phyloP scores from a whole-genome alignment of 2,888 invertebrate species.

The Dolomedes plantarius region DNA sequence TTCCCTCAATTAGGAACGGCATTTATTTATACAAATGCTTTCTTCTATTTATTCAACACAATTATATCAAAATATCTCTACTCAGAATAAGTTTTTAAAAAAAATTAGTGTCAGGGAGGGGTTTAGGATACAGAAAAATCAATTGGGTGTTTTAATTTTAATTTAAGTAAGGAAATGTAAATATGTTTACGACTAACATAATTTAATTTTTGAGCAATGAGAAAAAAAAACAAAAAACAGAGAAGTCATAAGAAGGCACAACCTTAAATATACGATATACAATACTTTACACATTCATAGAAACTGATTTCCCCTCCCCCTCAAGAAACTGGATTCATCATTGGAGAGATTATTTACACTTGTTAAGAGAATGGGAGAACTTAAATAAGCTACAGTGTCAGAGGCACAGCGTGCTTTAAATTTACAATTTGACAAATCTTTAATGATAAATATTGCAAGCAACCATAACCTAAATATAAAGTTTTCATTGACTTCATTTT shows the following conservation, averaged over 20 bases:
- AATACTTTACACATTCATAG: conserved; percentile 40
- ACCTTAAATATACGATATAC: conserved; percentile 45
- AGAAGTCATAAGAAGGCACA: conserved; percentile 56
- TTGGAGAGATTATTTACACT: background rate
- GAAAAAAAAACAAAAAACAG: no score
- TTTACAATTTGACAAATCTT: background rate
- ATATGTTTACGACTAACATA: background rate
- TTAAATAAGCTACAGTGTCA: background rate
- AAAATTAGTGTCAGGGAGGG: no score
- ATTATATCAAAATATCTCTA: conserved; percentile 43
- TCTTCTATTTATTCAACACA: conserved; percentile 23
- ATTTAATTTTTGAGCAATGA: no score
- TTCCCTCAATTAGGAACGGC: conserved; percentile 56
- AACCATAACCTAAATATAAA: background rate
- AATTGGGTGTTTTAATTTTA: no score
- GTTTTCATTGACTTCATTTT: no score
- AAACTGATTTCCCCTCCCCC: no score
- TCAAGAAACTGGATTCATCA: no score
- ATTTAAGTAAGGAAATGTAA: background rate
- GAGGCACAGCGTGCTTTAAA: background rate
- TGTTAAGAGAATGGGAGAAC: background rate
- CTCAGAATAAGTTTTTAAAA: background rate
- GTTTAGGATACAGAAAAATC: no score
- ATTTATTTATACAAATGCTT: conserved; percentile 44
- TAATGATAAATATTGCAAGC: background rate